Evolutionary conservation across 2,113 vertebrate genomes (phyloP).

Genomic region (Rostratula benghalensis): DNA sequence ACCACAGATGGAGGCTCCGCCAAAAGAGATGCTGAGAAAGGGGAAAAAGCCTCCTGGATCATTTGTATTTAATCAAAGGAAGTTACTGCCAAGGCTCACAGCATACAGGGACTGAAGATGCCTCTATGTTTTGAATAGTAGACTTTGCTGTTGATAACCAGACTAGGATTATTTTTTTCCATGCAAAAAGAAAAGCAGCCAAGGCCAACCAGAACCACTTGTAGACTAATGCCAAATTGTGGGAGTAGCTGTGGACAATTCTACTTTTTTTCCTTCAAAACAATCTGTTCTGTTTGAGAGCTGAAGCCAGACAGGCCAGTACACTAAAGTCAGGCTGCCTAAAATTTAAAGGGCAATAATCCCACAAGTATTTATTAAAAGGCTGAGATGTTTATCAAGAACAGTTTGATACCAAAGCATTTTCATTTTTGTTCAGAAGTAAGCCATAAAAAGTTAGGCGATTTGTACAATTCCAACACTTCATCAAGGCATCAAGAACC

Average conservation of each 20-base stretch:
- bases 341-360: not conserved
- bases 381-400: not conserved
- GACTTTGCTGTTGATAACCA: not conserved
- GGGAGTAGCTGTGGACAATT: not conserved
- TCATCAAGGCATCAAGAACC: not conserved
- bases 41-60: slow-evolving; percentile 41
- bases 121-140: not conserved
- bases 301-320: not conserved
- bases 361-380: not conserved
- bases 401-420: not conserved
- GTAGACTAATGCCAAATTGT: not conserved
- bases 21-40: slow-evolving; percentile 55
- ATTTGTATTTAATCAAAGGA: slow-evolving; percentile 42
- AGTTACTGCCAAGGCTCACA: not conserved
- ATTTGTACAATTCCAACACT: not conserved
- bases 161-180: not conserved
- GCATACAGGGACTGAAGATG: not conserved
- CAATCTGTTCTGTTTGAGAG: not conserved
- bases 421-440: not conserved
- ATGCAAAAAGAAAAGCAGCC: not conserved
- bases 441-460: not conserved
- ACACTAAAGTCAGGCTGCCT: not conserved
- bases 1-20: slow-evolving; percentile 25
- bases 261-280: not conserved
- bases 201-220: not conserved